Evolutionary conservation across 37 sponge, comb jelly and placozoan genomes (phyloP).

Genomic region (Geodia barretti): DNA sequence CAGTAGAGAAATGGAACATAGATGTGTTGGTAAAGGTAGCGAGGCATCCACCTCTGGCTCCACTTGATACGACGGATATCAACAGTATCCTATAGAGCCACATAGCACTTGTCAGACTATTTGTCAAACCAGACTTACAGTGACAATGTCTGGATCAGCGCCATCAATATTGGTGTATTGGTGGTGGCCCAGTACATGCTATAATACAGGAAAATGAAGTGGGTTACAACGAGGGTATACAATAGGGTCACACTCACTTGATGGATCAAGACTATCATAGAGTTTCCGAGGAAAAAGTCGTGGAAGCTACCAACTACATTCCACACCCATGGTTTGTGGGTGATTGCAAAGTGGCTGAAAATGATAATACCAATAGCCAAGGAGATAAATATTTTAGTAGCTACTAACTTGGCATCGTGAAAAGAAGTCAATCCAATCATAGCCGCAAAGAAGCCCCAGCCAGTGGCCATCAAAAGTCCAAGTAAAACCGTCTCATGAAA

Average conservation of each 20-base stretch:
- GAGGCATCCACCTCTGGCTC: conserved; percentile 85
- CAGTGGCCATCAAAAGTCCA: conserved; percentile 27
- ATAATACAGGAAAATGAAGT: neutral
- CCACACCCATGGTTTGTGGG: conserved; percentile 98
- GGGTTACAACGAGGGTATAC: no score
- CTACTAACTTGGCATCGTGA: conserved; percentile 84
- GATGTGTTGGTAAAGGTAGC: conserved; percentile 91
- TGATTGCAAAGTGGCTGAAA: conserved; percentile 90
- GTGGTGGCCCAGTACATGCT: conserved; percentile 92
- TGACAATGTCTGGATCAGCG: conserved; percentile 87
- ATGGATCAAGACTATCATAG: conserved; percentile 81
- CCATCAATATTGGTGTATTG: conserved; percentile 94
- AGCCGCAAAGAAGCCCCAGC: conserved; percentile 78
- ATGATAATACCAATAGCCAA: no score
- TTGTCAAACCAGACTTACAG: neutral
- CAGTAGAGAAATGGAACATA: conserved; percentile 93
- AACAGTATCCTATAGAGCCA: conserved; percentile 48
- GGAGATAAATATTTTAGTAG: neutral
- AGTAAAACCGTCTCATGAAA: conserved; percentile 61
- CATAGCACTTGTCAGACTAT: neutral
- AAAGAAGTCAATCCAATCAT: conserved; percentile 87
- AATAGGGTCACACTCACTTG: conserved; percentile 43
- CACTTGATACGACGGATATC: conserved; percentile 91
- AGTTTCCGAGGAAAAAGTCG: conserved; percentile 85
- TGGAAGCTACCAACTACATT: conserved; percentile 69